Evolutionary conservation across 2,888 invertebrate species (phyloP).

Genomic region (Ophraella communa): DNA sequence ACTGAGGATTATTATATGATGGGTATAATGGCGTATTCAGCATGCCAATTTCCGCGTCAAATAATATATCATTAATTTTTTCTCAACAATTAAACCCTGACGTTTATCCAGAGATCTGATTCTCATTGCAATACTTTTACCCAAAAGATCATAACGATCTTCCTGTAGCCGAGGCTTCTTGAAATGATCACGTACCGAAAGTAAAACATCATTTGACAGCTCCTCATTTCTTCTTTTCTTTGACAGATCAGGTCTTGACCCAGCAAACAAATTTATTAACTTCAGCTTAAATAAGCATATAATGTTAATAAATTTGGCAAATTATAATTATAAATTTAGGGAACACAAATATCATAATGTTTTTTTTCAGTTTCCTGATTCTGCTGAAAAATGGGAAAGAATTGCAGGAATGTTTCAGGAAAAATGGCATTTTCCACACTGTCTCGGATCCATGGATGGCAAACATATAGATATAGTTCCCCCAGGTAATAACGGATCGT

Average conservation of each 20-base stretch:
- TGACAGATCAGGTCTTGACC: background rate
- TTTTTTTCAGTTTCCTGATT: conserved; percentile 15
- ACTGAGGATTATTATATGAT: no score
- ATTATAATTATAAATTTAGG: background rate
- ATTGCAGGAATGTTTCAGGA: conserved; percentile 14
- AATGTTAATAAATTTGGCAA: background rate
- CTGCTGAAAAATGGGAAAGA: conserved; percentile 10
- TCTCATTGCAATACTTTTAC: conserved; percentile 1
- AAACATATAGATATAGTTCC: conserved; percentile 26
- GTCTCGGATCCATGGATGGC: conserved; percentile 26
- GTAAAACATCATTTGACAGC: background rate
- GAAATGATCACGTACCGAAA: background rate
- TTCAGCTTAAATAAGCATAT: no score
- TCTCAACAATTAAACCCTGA: conserved; percentile 5
- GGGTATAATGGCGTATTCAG: background rate
- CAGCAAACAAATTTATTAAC: background rate
- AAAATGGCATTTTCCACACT: conserved; percentile 28
- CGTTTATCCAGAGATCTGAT: background rate
- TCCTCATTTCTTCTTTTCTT: background rate
- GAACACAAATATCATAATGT: background rate
- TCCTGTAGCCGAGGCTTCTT: background rate
- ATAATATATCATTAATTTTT: conserved; percentile 4
- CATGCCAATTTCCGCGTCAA: conserved; percentile 3
- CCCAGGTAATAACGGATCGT: conserved; percentile 35
- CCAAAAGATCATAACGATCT: conserved; percentile 8